Conservation (phyloP, 2,888 invertebrate species). For the Meiosimyza platycephala region DNA sequence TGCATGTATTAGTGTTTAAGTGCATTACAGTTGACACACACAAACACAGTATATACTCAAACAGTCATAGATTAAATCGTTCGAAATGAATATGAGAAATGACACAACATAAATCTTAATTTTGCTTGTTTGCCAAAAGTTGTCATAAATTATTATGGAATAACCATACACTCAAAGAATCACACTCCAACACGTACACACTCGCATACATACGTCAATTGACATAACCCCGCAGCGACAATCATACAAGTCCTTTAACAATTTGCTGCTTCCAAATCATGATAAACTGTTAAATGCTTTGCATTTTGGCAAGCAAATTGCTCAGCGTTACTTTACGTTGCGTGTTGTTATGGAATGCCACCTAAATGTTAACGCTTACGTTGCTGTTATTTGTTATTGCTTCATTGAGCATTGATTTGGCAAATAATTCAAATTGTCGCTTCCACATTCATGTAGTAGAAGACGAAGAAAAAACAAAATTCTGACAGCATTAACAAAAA, state of each 20-base stretch:
- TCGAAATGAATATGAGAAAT: conserved; percentile 32
- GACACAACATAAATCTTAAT: conserved; percentile 32
- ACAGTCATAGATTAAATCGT: conserved; percentile 23
- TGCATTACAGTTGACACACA: conserved; percentile 19
- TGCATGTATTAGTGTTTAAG: background rate
- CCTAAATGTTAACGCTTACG: background rate
- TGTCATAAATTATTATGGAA: conserved; percentile 28
- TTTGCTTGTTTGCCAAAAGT: conserved; percentile 32
- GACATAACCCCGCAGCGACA: background rate
- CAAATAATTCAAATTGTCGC: background rate
- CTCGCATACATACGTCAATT: background rate
- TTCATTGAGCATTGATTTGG: background rate
- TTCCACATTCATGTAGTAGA: background rate
- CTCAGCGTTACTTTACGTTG: background rate
- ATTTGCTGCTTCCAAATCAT: conserved; percentile 3
- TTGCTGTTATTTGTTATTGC: background rate
- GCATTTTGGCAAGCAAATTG: background rate
- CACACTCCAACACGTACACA: background rate
- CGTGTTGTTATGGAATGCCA: background rate
- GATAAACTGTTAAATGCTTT: conserved; percentile 20
- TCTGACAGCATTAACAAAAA: too few species aligned
- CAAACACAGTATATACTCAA: background rate
- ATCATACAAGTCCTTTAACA: too few species aligned
- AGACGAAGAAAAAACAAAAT: too few species aligned
- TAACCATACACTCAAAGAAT: background rate